Base-by-base conservation (phyloP, 2,888 invertebrate species). In the Adela reaumurella region DNA sequence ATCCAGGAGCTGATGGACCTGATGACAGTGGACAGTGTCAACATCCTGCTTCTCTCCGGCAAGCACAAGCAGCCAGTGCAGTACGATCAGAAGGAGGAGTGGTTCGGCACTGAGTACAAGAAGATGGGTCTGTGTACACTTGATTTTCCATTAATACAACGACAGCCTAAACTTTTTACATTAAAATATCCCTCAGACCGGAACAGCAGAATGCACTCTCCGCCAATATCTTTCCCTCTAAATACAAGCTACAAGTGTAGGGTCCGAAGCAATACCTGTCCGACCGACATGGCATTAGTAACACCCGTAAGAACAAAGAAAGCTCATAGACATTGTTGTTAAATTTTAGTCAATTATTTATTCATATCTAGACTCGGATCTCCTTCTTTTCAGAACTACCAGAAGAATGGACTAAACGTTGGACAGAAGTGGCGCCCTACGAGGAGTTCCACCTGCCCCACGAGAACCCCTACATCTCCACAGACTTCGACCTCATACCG, bases 81-180 rank as follows among this genome's bases (percentile, higher is more conserved):
- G 0, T 90, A 87, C 58, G 83, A 89, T 57, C 72, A 84, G 56
- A 74, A 78, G 16, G 94, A 94, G 66, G 83, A 85, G 51, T 95
- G 94, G 94, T 94, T 92, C 68, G 85, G 88, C 46, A 92, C 92
- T 0, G 85, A 87, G 55, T 95, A 92, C 63, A 81, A 81, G 28
- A 82, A 81, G 48, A 69, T 74, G 63, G 84, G 86, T 81, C 68
- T 62, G 65, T 24, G 24, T 24, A 24, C 4, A 24, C 24, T 24
- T 24, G 4, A 6, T 24, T 24, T 24, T 24, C 8, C 8, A 24
- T 24, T 24, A 8, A 24, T 8, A 24, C 5, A 4, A 8, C 24
- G 24, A 24, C 24, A n/a, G n/a, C n/a, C n/a, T n/a, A n/a, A n/a
- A n/a, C n/a, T n/a, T n/a, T n/a, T n/a, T n/a, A n/a, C n/a, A n/a